These are phyloP conservation scores for Hyperoodon ampullatus DNA, from an alignment of 2,113 vertebrate species.

Conservation along the genomic window DNA sequence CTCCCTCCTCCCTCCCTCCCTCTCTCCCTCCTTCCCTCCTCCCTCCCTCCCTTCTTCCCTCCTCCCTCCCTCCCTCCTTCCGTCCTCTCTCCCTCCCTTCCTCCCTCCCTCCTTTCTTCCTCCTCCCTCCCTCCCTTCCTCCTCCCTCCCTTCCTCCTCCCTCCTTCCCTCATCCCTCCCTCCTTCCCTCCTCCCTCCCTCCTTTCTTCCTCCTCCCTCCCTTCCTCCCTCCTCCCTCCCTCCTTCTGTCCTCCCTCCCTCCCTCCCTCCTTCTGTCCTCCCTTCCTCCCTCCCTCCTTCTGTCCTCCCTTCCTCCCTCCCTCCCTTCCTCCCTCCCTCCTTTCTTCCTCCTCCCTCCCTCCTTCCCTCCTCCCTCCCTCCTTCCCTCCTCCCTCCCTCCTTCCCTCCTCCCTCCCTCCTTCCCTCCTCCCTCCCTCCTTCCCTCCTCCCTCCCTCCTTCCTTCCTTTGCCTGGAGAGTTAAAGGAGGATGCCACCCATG, in stretches of 20 bases:
- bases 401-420: too few relatives aligned
- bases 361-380: fast-evolving
- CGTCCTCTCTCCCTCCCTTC: too few relatives aligned
- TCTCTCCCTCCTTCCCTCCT: too few relatives aligned
- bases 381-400: too few relatives aligned
- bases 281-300: neutral
- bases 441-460: neutral
- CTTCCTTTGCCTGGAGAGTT: neutral
- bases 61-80: too few relatives aligned
- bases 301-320: neutral
- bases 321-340: neutral
- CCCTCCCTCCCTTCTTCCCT: too few relatives aligned
- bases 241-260: too few relatives aligned
- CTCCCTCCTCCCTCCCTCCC: neutral
- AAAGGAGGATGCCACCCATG: neutral
- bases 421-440: neutral
- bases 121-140: too few relatives aligned
- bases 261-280: neutral
- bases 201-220: neutral
- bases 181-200: too few relatives aligned
- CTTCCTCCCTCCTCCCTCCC: neutral
- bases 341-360: neutral
- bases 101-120: too few relatives aligned
- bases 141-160: too few relatives aligned
- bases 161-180: too few relatives aligned